phyloP scores from a whole-genome alignment of 2,113 vertebrate species.

The Colius striatus region DNA sequence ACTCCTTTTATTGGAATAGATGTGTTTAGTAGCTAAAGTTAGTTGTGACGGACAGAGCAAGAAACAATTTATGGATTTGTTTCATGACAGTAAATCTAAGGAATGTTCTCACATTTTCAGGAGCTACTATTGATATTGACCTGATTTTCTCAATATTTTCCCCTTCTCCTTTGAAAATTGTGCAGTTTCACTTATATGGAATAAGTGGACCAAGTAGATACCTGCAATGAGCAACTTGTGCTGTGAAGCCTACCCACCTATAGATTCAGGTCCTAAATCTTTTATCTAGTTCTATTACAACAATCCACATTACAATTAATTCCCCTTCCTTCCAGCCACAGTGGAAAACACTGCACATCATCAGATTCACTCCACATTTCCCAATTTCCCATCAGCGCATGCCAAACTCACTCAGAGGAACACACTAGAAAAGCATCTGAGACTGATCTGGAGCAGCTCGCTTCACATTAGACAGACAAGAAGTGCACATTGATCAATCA shows the following conservation, averaged over 20 bases:
- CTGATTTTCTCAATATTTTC: neutral
- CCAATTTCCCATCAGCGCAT: neutral
- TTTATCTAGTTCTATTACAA: neutral
- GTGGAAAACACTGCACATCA: neutral
- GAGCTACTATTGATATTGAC: neutral
- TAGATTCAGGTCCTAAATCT: neutral
- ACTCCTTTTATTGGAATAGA: neutral
- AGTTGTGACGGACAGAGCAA: neutral
- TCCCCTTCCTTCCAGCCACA: neutral
- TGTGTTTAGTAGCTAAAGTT: neutral
- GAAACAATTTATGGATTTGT: neutral
- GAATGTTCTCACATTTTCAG: neutral
- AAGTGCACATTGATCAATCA: neutral
- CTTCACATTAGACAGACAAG: neutral
- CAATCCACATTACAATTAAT: neutral
- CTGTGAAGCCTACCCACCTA: neutral
- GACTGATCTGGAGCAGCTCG: neutral
- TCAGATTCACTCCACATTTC: neutral
- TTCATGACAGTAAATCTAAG: neutral
- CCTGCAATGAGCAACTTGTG: neutral
- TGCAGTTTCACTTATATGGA: neutral
- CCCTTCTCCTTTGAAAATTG: neutral
- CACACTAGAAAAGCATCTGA: neutral
- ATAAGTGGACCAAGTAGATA: neutral
- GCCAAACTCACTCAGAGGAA: neutral